These are phyloP conservation scores for Phainopepla nitens DNA, from an alignment of 2,113 vertebrate species.

Conservation along the genomic window DNA sequence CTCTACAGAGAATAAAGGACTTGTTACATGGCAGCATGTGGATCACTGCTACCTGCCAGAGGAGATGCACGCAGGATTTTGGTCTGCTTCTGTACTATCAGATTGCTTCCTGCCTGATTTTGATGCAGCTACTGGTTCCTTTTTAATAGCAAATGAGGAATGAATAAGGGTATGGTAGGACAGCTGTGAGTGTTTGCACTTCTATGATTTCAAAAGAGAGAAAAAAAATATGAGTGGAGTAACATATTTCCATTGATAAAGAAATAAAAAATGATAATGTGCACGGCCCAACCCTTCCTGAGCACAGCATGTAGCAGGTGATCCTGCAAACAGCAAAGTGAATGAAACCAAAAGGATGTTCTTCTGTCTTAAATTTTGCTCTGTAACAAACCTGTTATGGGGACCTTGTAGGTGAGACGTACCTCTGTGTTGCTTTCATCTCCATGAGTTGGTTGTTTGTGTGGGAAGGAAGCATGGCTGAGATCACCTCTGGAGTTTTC, in stretches of 20 bases:
- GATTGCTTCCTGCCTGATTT: not conserved
- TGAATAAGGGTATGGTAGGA: not conserved
- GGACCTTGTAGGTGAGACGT: not conserved
- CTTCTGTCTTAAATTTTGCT: not conserved
- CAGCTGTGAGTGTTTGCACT: not conserved
- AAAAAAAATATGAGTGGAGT: not conserved
- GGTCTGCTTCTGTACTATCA: not conserved
- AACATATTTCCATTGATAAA: not conserved
- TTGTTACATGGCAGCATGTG: not conserved
- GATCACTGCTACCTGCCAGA: not conserved
- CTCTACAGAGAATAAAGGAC: not conserved
- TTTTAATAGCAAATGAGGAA: not conserved
- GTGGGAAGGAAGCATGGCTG: not conserved
- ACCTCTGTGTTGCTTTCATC: not conserved
- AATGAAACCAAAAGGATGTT: not conserved
- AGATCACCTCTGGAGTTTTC: not conserved
- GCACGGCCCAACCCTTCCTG: rapidly evolving
- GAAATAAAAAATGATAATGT: not conserved
- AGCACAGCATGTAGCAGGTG: not conserved
- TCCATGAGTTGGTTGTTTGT: not conserved
- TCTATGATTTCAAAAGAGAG: not conserved
- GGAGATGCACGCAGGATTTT: not conserved
- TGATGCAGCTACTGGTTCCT: not conserved
- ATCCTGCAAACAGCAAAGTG: not conserved
- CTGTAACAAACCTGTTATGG: rapidly evolving